Percentiles rank a stretch among this genome's conserved stretches.
phyloP scores from a whole-genome alignment of 2,113 vertebrate genomes.

The Urocitellus parryii region DNA sequence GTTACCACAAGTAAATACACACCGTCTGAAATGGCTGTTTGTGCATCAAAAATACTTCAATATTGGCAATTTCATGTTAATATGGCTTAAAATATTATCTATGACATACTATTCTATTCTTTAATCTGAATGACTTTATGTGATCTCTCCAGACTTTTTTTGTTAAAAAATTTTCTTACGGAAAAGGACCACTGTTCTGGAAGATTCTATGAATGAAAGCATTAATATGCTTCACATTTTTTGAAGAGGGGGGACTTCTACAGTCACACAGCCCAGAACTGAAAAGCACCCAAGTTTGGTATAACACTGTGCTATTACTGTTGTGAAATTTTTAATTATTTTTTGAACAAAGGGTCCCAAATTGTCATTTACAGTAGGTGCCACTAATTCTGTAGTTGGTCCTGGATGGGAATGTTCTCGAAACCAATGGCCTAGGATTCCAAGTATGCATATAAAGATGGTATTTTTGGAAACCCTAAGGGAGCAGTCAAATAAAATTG shows the following conservation, averaged over 20 bases:
- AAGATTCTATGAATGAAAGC: neutral
- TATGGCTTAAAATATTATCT: neutral
- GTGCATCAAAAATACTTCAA: neutral
- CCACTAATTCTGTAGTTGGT: neutral
- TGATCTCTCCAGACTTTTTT: neutral
- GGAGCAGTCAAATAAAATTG: constrained; percentile 61
- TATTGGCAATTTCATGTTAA: neutral
- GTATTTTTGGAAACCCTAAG: constrained; percentile 68
- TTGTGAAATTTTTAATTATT: neutral
- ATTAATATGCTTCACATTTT: neutral
- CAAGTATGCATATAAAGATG: constrained; percentile 15
- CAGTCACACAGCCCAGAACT: accelerated
- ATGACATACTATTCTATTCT: neutral
- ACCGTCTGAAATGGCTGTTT: neutral
- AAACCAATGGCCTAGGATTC: neutral
- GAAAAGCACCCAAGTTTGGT: neutral
- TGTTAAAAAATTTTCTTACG: neutral
- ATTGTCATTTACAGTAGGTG: neutral
- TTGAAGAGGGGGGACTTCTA: neutral
- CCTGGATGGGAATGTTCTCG: neutral
- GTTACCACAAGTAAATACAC: neutral
- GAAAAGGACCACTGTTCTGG: neutral
- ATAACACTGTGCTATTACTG: neutral
- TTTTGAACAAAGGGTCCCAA: neutral
- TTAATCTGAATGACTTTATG: neutral